A percentile compares a stretch with the other conserved stretches of the same genome.
Evolutionary conservation across 2,888 invertebrate genomes (phyloP).

Genomic region (Polietes domitor): DNA sequence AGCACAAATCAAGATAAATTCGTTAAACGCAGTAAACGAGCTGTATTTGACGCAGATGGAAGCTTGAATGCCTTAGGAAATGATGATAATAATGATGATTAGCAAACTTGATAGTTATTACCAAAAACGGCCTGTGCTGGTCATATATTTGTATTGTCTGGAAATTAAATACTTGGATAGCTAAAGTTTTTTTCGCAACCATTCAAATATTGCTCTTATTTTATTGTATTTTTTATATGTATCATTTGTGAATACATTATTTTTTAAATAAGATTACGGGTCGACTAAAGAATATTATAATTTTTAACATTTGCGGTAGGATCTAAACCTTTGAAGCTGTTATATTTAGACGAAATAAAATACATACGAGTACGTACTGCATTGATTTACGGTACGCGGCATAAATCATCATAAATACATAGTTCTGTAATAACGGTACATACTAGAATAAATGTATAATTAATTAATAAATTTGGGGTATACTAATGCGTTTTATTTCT

Average conservation of each 20-base stretch:
- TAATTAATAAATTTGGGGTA: conserved; percentile 54
- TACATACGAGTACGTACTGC: conserved; percentile 41
- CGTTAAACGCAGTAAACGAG: conserved; percentile 80
- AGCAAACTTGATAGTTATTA: conserved; percentile 6
- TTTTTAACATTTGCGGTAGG: conserved; percentile 47
- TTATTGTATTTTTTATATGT: conserved; percentile 32
- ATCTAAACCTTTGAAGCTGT: conserved; percentile 43
- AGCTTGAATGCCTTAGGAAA: conserved; percentile 62
- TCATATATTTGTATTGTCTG: conserved; percentile 42
- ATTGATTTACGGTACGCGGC: conserved; percentile 45
- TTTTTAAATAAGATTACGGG: conserved; percentile 28
- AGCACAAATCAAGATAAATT: conserved; percentile 73
- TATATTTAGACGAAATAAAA: conserved; percentile 53
- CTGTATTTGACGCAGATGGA: conserved; percentile 79
- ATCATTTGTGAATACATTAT: conserved; percentile 39
- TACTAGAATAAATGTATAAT: conserved; percentile 48
- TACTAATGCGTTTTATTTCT: conserved; percentile 38
- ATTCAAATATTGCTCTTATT: conserved; percentile 55
- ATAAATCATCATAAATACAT: conserved; percentile 56
- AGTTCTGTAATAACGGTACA: conserved; percentile 54
- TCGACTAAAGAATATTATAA: conserved; percentile 30
- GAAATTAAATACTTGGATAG: not conserved
- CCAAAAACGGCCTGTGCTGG: too few species aligned
- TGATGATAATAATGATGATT: too few species aligned
- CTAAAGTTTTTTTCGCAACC: conserved; percentile 32